Evolutionary conservation across 2,113 vertebrate species (phyloP).

Genomic region (Furnarius figulus): DNA sequence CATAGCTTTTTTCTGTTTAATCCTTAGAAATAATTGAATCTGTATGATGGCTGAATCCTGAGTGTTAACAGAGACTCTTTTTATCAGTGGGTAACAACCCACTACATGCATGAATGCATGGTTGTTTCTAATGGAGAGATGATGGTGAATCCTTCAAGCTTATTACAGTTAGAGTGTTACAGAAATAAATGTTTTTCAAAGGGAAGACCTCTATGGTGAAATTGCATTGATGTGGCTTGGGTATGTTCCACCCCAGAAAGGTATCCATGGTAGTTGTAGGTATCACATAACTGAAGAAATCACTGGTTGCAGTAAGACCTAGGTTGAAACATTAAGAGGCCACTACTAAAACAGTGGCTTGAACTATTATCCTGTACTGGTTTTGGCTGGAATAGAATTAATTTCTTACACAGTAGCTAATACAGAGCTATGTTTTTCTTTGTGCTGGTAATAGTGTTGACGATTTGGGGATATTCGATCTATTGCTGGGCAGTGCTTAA

Average conservation of each 20-base stretch:
- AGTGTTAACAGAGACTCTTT: slow-evolving; percentile 20
- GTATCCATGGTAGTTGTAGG: neutral
- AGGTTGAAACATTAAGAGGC: neutral
- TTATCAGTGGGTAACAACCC: slow-evolving; percentile 11
- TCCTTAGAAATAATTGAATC: slow-evolving; percentile 48
- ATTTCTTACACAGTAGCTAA: neutral
- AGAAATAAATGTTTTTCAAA: neutral
- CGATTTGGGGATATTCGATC: neutral
- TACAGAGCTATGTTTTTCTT: neutral
- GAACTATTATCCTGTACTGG: neutral
- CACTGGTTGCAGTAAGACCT: neutral
- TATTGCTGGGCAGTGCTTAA: neutral
- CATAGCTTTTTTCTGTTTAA: slow-evolving; percentile 54
- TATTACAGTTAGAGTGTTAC: neutral
- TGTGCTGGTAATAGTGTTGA: neutral
- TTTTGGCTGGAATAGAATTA: neutral
- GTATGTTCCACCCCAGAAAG: neutral
- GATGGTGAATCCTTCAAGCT: neutral
- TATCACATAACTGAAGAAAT: neutral
- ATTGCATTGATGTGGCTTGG: neutral
- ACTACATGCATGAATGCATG: neutral
- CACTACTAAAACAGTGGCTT: neutral
- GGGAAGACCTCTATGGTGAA: neutral
- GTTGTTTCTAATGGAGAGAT: slow-evolving; percentile 15
- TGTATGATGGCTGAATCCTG: neutral